Conservation (phyloP, 2,113 vertebrate species). For the Hucho hucho region DNA sequence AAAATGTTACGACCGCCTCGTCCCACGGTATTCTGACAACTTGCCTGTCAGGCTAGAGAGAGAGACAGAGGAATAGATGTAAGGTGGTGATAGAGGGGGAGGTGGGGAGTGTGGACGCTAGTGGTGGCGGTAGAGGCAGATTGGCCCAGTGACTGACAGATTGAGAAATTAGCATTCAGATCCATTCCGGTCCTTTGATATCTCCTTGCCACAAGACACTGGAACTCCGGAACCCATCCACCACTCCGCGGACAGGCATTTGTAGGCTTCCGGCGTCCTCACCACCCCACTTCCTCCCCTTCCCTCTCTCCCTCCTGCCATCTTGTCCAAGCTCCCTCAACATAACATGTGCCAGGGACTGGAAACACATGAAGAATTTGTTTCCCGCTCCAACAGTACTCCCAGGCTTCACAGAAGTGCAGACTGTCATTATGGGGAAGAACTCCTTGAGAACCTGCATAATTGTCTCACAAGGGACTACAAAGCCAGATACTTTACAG, state of each 20-base stretch:
- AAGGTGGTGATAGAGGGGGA: not conserved
- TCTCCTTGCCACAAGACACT: conserved; percentile 32
- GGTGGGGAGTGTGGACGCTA: conserved; percentile 5
- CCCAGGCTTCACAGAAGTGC: too few species aligned
- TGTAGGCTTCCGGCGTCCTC: not conserved
- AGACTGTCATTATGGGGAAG: not conserved
- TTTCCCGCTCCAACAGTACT: not conserved
- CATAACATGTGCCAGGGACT: not conserved
- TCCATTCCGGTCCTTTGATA: conserved; percentile 45
- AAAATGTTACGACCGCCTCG: conserved; percentile 17
- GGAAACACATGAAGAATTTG: not conserved
- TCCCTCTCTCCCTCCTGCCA: not conserved
- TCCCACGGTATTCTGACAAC: conserved; percentile 18
- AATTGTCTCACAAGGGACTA: too few species aligned
- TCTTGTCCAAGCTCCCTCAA: conserved; percentile 11
- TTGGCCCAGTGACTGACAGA: conserved; percentile 40
- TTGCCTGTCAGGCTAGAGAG: not conserved
- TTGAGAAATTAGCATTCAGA: conserved; percentile 47
- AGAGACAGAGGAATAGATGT: not conserved
- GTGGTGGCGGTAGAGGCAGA: conserved; percentile 22
- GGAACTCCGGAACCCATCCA: conserved; percentile 27
- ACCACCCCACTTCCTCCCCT: not conserved
- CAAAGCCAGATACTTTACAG: too few species aligned
- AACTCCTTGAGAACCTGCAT: not conserved
- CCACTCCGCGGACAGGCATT: not conserved